Percentiles rank a stretch among this genome's conserved stretches.
phyloP scores from a whole-genome alignment of 2,888 invertebrate species.

The Athetis lepigone region DNA sequence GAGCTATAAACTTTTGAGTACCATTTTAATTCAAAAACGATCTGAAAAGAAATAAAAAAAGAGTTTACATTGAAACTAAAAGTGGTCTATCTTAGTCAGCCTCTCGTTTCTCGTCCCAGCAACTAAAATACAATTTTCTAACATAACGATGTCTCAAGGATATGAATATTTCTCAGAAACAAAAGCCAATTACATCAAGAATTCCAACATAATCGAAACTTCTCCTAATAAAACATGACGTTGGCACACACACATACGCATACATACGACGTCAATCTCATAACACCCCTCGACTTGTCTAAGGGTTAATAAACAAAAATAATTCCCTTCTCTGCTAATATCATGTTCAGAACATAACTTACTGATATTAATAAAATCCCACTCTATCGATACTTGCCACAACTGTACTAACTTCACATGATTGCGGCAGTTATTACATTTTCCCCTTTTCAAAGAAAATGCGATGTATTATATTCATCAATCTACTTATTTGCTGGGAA shows the following conservation, averaged over 20 bases:
- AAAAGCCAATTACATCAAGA: conserved; percentile 28
- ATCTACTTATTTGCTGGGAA: conserved; percentile 59
- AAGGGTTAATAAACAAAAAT: conserved; percentile 49
- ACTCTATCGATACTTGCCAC: conserved; percentile 46
- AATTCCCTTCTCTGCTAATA: conserved; percentile 46
- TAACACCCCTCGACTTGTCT: conserved; percentile 31
- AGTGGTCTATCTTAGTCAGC: conserved; percentile 3
- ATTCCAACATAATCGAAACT: conserved; percentile 32
- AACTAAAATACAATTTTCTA: conserved; percentile 1
- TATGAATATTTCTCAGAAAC: conserved; percentile 25
- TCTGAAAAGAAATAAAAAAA: background rate
- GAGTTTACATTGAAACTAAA: conserved; percentile 5
- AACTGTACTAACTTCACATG: conserved; percentile 41
- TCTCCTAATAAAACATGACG: conserved; percentile 41
- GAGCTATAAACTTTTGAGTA: background rate
- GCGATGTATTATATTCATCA: conserved; percentile 54
- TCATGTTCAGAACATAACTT: conserved; percentile 45
- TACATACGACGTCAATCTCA: conserved; percentile 39
- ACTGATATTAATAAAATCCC: conserved; percentile 58
- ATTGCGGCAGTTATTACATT: conserved; percentile 53
- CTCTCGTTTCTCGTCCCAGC: background rate
- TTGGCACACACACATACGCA: conserved; percentile 20
- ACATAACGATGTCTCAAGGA: conserved; percentile 21
- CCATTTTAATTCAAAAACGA: background rate
- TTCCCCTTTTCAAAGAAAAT: conserved; percentile 51